Base-by-base conservation (phyloP, 2,797 vertebrate genomes). In the Passerculus sandwichensis region DNA sequence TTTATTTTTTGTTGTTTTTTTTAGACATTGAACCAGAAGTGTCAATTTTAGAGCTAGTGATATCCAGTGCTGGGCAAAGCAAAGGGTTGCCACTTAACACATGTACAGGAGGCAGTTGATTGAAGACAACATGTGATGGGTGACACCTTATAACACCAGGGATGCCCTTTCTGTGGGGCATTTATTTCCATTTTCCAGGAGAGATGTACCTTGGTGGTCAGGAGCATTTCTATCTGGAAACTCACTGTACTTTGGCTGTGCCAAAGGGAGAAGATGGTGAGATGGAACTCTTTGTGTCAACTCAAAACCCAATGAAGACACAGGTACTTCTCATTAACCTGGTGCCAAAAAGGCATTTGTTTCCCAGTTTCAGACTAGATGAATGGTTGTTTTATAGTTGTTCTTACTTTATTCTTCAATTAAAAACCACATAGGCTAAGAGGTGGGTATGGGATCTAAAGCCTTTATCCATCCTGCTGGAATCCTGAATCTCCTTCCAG, bases 221-320 rank as follows among this genome's bases (percentile, higher is more conserved):
- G 94, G 99, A 99, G 16, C 99, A 99, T 95, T 99, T 99, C 96
- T 99, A 99, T 91, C 95, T 99, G 98, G 99, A 99, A 97, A 99
- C 99, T 47, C 98, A 99, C 13, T 98, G 98, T 42, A 98, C 98
- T 12, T 93, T 99, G 51, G 99, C 99, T 22, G 97, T 99, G 57
- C 99, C 99, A 3, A 98, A 98, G 80, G 98, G 98, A 17, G 99
- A 99, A 84, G 98, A 98, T 8, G 99, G 98, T 13, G 99, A 99
- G 97, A 99, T 99, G 98, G 99, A 99, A 88, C 97, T 99, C 56
- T 99, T 99, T 57, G 98, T 98, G 27, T 99, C 99, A 0, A 99
- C 99, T 1, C 99, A 99, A 97, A 96, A 98, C n/a, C 94, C 98
- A 40, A 84, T 81, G 34, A 98, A 98, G 82, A 98, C 98, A 48